phyloP scores from a whole-genome alignment of 1,140 invertebrate genomes.

The Onthophagus taurus region DNA sequence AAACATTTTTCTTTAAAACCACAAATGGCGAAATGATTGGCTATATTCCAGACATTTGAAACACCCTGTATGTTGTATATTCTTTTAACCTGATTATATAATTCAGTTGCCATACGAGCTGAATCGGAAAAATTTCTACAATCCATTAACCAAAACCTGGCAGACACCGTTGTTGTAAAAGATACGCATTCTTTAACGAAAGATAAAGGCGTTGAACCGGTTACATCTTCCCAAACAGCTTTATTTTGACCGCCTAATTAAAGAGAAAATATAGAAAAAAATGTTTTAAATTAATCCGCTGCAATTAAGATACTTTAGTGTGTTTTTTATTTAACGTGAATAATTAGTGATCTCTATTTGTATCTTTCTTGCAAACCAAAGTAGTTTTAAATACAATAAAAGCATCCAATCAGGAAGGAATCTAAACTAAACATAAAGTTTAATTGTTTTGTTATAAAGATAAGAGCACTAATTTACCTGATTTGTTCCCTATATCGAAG shows the following conservation, averaged over 20 bases:
- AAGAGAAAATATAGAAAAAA: neutral
- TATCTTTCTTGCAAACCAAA: no score
- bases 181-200: slow-evolving; percentile 94
- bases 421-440: neutral
- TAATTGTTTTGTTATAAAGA: slow-evolving; percentile 6
- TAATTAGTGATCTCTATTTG: no score
- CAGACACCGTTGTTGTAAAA: slow-evolving; percentile 94
- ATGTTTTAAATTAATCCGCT: no score
- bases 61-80: no score
- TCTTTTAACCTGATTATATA: slow-evolving; percentile 74
- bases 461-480: slow-evolving; percentile 38
- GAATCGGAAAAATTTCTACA: slow-evolving; percentile 89
- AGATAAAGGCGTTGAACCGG: slow-evolving; percentile 86
- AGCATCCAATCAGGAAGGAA: neutral
- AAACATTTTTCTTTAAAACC: no score
- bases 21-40: no score
- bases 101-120: slow-evolving; percentile 86
- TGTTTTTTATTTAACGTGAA: no score
- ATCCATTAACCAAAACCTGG: slow-evolving; percentile 96
- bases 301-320: no score
- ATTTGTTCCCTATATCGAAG: slow-evolving; percentile 39
- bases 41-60: no score
- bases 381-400: no score
- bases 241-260: slow-evolving; percentile 75
- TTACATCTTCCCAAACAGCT: slow-evolving; percentile 97